These are phyloP conservation scores for Smutsia temminckii DNA, from an alignment of 2,797 vertebrate genomes.

Conservation along the genomic window DNA sequence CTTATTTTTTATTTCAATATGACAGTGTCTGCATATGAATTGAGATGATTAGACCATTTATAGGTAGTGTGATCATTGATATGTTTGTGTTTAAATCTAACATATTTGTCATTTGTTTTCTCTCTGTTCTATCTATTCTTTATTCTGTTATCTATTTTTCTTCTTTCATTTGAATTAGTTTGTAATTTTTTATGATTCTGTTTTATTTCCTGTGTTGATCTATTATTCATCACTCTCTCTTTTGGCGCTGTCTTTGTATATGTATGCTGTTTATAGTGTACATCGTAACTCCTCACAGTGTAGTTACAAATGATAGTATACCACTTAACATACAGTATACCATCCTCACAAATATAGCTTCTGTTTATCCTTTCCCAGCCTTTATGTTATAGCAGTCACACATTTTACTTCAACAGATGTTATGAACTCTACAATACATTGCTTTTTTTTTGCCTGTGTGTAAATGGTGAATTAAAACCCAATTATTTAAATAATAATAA, in stretches of 20 bases:
- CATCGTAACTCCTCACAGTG: not conserved
- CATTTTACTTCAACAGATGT: not conserved
- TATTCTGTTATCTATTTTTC: not conserved
- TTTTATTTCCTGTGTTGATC: not conserved
- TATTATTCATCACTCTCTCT: not conserved
- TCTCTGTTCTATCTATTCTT: not conserved
- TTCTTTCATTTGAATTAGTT: not conserved
- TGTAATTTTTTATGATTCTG: not conserved
- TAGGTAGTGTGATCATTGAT: not conserved
- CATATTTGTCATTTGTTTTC: not conserved
- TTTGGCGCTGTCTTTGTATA: not conserved
- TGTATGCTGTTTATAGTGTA: not conserved
- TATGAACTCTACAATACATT: not conserved
- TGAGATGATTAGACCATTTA: not conserved
- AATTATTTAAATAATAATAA: not conserved
- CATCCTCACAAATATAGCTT: not conserved
- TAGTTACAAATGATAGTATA: not conserved
- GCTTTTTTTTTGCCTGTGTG: not conserved
- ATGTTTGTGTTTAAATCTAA: not conserved
- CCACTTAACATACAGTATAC: not conserved
- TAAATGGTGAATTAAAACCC: not conserved
- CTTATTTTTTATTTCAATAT: not conserved
- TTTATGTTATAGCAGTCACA: not conserved
- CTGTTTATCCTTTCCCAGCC: not conserved
- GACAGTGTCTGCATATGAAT: not conserved